phyloP scores from a whole-genome alignment of 2,113 vertebrate genomes.

The Hippocampus comes region DNA sequence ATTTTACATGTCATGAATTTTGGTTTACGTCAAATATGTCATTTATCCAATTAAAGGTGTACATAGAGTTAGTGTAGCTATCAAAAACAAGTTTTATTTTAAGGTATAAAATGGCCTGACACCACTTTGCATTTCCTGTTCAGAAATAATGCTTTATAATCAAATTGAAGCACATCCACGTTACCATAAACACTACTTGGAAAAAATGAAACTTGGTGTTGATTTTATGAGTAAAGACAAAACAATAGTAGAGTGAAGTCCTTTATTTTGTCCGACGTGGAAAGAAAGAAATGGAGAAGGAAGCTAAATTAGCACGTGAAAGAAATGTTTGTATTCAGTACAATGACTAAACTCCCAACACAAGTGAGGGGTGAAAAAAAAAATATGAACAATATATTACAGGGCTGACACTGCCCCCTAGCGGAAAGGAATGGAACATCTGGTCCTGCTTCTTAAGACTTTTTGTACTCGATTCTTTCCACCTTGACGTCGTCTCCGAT shows the following conservation, averaged over 20 bases:
- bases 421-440: conserved; percentile 69
- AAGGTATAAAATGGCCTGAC: no score
- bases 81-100: no score
- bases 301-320: background rate
- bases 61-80: no score
- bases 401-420: conserved; percentile 49
- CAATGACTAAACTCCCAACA: background rate
- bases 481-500: conserved; percentile 98
- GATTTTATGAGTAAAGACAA: background rate
- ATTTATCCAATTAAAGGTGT: no score
- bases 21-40: no score
- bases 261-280: background rate
- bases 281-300: background rate
- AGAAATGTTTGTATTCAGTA: background rate
- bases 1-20: no score
- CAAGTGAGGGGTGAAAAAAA: background rate
- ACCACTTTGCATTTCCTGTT: no score
- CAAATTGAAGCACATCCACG: no score
- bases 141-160: no score
- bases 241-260: background rate
- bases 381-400: conserved; percentile 68
- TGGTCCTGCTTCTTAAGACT: conserved; percentile 74
- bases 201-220: background rate
- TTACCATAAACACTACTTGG: no score
- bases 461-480: conserved; percentile 99